A percentile compares a stretch with the other conserved stretches of the same genome.
Evolutionary conservation across 2,888 invertebrate genomes (phyloP).

Genomic region (Drosophila hamatofila): DNA sequence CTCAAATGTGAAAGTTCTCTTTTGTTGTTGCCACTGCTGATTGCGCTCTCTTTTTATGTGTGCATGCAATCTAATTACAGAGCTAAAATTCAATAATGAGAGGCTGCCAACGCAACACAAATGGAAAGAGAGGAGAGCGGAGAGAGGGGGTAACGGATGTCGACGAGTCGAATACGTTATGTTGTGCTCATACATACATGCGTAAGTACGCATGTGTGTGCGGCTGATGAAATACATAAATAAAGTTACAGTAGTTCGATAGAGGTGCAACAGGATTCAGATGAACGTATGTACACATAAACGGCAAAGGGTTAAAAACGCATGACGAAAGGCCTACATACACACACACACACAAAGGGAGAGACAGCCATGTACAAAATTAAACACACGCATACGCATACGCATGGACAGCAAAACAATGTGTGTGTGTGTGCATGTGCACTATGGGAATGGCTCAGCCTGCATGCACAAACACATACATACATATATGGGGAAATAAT

Average conservation of each 20-base stretch:
- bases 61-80: conserved; percentile 54
- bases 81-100: conserved; percentile 45
- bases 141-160: not conserved
- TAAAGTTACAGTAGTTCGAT: conserved; percentile 28
- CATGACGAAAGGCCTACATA: not conserved
- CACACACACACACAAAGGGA: not conserved
- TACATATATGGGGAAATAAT: conserved; percentile 6
- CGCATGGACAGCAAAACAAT: not conserved
- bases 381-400: not conserved
- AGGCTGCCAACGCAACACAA: conserved; percentile 37
- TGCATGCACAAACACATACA: conserved; percentile 10
- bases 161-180: conserved; percentile 21
- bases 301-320: conserved; percentile 6
- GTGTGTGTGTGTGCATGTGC: conserved; percentile 4
- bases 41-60: conserved; percentile 35
- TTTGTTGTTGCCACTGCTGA: conserved; percentile 29
- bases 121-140: conserved; percentile 11
- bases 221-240: conserved; percentile 51
- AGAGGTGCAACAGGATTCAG: conserved; percentile 39
- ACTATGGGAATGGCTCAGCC: conserved; percentile 9
- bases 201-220: conserved; percentile 5
- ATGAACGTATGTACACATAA: conserved; percentile 1
- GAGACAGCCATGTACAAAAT: not conserved
- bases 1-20: conserved; percentile 68
- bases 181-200: conserved; percentile 7